These are phyloP conservation scores for Nasonia giraulti DNA, from an alignment of 1,140 invertebrate genomes.

Conservation along the genomic window DNA sequence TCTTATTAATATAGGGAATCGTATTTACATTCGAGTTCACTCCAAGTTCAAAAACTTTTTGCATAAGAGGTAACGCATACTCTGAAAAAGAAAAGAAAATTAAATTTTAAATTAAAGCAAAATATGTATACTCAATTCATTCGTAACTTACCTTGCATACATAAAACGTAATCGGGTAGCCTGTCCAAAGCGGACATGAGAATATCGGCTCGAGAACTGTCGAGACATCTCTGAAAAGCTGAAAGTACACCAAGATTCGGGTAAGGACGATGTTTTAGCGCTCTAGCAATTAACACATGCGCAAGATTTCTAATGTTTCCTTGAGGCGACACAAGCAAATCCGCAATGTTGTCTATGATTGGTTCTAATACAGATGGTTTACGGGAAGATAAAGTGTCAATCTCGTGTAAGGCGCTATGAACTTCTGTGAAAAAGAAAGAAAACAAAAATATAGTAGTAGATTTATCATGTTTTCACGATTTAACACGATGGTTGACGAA, in stretches of 20 bases:
- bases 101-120: constrained; percentile 1
- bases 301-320: constrained; percentile 79
- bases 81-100: constrained; percentile 76
- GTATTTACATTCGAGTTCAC: constrained; percentile 87
- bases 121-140: constrained; percentile 19
- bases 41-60: constrained; percentile 88
- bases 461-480: neutral
- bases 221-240: constrained; percentile 86
- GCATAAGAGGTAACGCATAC: constrained; percentile 84
- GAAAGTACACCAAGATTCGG: constrained; percentile 79
- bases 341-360: constrained; percentile 79
- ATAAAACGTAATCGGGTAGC: constrained; percentile 87
- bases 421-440: constrained; percentile 75
- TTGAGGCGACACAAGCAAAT: constrained; percentile 78
- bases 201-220: constrained; percentile 85
- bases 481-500: constrained; percentile 6
- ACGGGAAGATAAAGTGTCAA: constrained; percentile 82
- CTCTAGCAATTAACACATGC: constrained; percentile 79
- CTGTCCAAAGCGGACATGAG: constrained; percentile 86
- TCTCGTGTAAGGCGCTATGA: constrained; percentile 80
- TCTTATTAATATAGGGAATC: constrained; percentile 84
- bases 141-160: constrained; percentile 80
- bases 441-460: constrained; percentile 29
- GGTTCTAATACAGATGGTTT: constrained; percentile 81
- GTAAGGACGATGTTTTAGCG: constrained; percentile 80